Percentiles rank a stretch among this genome's conserved stretches.
These are phyloP conservation scores for Apocrypta bakeri DNA, from an alignment of 1,140 invertebrate species.

Conservation along the genomic window DNA sequence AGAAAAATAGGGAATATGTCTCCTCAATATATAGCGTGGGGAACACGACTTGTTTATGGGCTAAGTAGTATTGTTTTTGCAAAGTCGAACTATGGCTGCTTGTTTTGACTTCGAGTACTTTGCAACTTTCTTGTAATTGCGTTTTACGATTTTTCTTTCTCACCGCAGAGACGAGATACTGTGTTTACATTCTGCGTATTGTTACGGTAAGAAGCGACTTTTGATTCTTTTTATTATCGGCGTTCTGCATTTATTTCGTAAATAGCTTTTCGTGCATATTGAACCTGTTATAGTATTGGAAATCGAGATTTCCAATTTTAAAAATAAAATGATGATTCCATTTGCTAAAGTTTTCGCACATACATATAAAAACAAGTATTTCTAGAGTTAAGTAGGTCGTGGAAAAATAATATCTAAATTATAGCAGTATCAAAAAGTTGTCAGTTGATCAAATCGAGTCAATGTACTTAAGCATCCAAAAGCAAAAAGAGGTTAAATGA, in stretches of 20 bases:
- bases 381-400: not conserved
- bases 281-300: not conserved
- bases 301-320: no score
- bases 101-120: not conserved
- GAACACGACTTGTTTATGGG: not conserved
- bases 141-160: not conserved
- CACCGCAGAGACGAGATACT: not conserved
- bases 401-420: not conserved
- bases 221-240: not conserved
- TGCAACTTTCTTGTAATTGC: slow-evolving; percentile 5
- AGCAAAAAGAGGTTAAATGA: not conserved
- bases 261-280: not conserved
- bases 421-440: no score
- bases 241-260: not conserved
- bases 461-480: not conserved
- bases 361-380: not conserved
- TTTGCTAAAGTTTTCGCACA: no score
- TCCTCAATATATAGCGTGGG: not conserved
- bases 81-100: not conserved
- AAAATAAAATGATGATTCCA: no score
- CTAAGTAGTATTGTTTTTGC: slow-evolving; percentile 13
- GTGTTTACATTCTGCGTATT: not conserved
- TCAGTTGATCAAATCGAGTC: not conserved
- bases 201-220: not conserved
- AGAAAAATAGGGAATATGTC: not conserved